Base-by-base conservation (phyloP, 2,888 invertebrate genomes). In the Plebejus argus region DNA sequence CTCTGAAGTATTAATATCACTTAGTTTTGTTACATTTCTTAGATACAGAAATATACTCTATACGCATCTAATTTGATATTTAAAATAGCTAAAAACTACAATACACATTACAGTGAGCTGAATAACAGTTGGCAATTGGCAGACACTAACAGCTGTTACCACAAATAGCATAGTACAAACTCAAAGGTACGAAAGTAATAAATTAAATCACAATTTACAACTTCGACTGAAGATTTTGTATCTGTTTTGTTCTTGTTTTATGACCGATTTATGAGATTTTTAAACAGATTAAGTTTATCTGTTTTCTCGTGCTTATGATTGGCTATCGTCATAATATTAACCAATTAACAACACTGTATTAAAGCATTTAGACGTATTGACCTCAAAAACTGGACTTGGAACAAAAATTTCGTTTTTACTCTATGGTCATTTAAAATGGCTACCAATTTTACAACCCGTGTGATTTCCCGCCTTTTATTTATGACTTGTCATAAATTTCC, bases 401-500 rank as follows among this genome's bases (percentile, higher is more conserved):
- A 76, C 12, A 76, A 20, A 23, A 6, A 5, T 15, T 61, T 66
- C 45, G 45, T 66, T 15, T 76, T 20, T 72, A 35, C 56, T 78
- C 76, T 80, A 72, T 78, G 78, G 66, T 77, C 58, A 81, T 83
- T 83, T 79, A 79, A 83, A 83, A 80, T 82, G 84, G 83, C 83
- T 82, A 83, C 82, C 81, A 61, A 82, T 83, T 85, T 85, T 84
- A 85, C 81, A 80, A 76, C 80, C 81, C 78, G 79, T 82, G 80
- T 83, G 84, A 81, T 84, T 84, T 85, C 83, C 83, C 85, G 85
- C 85, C 85, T 82, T 76, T 66, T 28, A 83, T 88, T 89, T 88
- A 89, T 85, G 86, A 84, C 85, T 82, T 81, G 77, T 81, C 81
- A 81, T 85, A 84, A 83, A 84, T 80, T 80, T 82, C 81, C 81